Evolutionary conservation across 2,113 vertebrate species (phyloP).

Genomic region (Hippocampus comes): DNA sequence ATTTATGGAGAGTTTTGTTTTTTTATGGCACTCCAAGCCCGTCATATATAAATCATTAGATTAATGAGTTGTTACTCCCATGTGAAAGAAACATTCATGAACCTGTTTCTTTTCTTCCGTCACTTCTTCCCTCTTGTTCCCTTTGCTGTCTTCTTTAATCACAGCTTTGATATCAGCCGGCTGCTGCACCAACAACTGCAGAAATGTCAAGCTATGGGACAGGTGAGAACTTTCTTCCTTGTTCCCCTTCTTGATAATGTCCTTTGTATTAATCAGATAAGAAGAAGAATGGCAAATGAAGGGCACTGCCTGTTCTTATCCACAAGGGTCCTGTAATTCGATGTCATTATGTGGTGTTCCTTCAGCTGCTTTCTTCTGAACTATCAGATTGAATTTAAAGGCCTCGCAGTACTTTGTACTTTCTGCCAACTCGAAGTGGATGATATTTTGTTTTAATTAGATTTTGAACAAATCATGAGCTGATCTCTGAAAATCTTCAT

Average conservation of each 20-base stretch:
- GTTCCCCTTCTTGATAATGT: conserved; percentile 8
- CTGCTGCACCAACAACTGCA: conserved; percentile 77
- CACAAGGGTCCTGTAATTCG: conserved; percentile 45
- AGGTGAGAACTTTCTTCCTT: conserved; percentile 55
- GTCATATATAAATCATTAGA: conserved; percentile 27
- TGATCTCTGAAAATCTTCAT: not conserved
- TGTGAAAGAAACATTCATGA: conserved; percentile 41
- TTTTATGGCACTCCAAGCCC: conserved; percentile 27
- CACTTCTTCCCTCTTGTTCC: conserved; percentile 10
- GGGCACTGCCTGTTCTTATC: conserved; percentile 41
- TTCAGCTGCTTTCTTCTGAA: conserved; percentile 8
- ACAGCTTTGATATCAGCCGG: conserved; percentile 75
- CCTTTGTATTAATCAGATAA: conserved; percentile 35
- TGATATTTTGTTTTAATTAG: not conserved
- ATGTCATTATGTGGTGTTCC: conserved; percentile 25
- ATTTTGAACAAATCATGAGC: not conserved
- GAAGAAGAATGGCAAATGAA: conserved; percentile 26
- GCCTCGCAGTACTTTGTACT: conserved; percentile 14
- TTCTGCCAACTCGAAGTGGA: not conserved
- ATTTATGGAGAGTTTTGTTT: conserved; percentile 33
- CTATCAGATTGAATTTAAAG: conserved; percentile 9
- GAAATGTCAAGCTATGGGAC: conserved; percentile 78
- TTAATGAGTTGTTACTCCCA: conserved; percentile 27
- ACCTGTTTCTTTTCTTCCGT: conserved; percentile 2
- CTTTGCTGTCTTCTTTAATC: conserved; percentile 16